Evolutionary conservation across 2,888 invertebrate genomes (phyloP).

Genomic region (Helobdella robusta): DNA sequence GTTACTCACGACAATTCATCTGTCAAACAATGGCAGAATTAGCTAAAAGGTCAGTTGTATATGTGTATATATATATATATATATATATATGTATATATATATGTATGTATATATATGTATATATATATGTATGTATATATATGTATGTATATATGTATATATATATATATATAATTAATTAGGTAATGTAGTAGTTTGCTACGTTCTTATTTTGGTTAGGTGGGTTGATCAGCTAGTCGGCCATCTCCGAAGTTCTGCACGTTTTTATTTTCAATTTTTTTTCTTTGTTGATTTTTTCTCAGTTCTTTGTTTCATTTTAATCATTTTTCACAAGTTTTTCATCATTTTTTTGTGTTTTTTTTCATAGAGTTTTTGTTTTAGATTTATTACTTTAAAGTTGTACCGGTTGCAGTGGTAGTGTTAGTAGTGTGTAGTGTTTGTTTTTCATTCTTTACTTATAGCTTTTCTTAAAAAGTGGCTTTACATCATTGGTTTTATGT

Average conservation of each 20-base stretch:
- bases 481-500: too few relatives aligned
- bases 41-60: conserved; percentile 6
- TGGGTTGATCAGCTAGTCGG: conserved; percentile 28
- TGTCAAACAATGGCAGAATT: too few relatives aligned
- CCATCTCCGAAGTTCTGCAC: conserved; percentile 37
- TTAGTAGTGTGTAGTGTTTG: too few relatives aligned
- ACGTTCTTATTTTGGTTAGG: too few relatives aligned
- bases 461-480: too few relatives aligned
- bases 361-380: too few relatives aligned
- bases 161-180: neutral
- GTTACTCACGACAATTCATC: too few relatives aligned
- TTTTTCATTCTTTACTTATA: too few relatives aligned
- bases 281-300: neutral
- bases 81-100: conserved; percentile 23
- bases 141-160: conserved; percentile 17
- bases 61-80: conserved; percentile 22
- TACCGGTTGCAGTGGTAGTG: too few relatives aligned
- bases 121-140: conserved; percentile 19
- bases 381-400: too few relatives aligned
- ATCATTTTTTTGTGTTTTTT: too few relatives aligned
- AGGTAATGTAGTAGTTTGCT: too few relatives aligned
- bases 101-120: conserved; percentile 17
- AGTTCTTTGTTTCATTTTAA: neutral
- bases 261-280: neutral
- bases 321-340: conserved; percentile 1